These are phyloP conservation scores for Eospalax fontanierii DNA, from an alignment of 2,797 vertebrate species.

Conservation along the genomic window DNA sequence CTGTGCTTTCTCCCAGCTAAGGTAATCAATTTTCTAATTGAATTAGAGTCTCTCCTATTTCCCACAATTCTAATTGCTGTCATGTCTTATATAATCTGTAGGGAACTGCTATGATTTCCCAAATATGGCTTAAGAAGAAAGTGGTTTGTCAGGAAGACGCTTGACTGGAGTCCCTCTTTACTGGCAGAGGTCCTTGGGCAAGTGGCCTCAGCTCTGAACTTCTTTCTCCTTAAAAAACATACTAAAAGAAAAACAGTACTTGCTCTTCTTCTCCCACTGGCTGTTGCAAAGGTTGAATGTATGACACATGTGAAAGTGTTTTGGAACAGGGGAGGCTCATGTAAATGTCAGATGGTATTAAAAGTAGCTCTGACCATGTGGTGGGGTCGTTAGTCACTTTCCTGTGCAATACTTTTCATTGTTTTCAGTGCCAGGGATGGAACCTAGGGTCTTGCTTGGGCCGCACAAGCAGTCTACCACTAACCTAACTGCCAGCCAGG, in stretches of 20 bases:
- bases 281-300: neutral
- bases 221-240: neutral
- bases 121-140: constrained; percentile 18
- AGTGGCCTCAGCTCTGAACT: neutral
- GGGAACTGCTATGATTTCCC: neutral
- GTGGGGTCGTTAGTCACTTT: too few species aligned
- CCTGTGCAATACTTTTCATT: neutral
- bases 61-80: neutral
- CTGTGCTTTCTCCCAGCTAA: neutral
- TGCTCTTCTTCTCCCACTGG: neutral
- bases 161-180: constrained; percentile 1
- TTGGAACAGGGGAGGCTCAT: neutral
- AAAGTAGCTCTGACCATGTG: too few species aligned
- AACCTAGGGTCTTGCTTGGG: neutral
- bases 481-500: neutral
- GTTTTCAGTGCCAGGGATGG: neutral
- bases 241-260: neutral
- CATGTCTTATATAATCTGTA: neutral
- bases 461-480: neutral
- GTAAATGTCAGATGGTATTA: neutral
- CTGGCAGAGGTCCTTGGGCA: neutral
- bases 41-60: constrained; percentile 15
- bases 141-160: constrained; percentile 4
- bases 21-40: neutral
- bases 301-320: neutral